Conservation (phyloP, 2,888 invertebrate species). For the Craniophora ligustri region DNA sequence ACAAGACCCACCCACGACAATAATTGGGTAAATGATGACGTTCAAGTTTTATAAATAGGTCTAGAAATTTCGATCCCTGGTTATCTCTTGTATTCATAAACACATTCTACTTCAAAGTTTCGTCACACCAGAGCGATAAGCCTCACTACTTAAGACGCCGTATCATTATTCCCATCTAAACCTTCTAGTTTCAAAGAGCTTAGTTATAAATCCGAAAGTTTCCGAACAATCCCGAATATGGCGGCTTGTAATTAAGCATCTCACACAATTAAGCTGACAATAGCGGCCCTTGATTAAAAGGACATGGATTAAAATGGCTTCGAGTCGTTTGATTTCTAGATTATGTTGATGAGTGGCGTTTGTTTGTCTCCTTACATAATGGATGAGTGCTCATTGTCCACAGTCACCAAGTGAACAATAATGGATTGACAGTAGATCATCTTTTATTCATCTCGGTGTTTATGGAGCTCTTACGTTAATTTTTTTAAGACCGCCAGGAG, state of each 20-base stretch:
- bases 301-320: conserved; percentile 55
- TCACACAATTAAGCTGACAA: conserved; percentile 64
- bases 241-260: conserved; percentile 47
- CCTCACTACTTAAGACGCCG: conserved; percentile 38
- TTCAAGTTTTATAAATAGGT: too few relatives aligned
- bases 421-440: conserved; percentile 49
- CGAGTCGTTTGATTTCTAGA: conserved; percentile 61
- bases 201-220: conserved; percentile 52
- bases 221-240: conserved; percentile 45
- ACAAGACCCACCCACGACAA: too few relatives aligned
- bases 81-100: neutral
- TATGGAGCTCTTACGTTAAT: conserved; percentile 16
- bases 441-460: conserved; percentile 44
- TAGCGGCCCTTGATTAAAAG: conserved; percentile 63
- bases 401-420: conserved; percentile 48
- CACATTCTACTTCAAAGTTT: conserved; percentile 29
- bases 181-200: conserved; percentile 46
- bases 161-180: conserved; percentile 47
- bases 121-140: conserved; percentile 39
- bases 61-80: too few relatives aligned
- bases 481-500: conserved; percentile 31
- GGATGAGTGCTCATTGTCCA: conserved; percentile 39
- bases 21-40: too few relatives aligned
- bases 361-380: conserved; percentile 45
- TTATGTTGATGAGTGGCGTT: conserved; percentile 52